A percentile compares a stretch with the other conserved stretches of the same genome.
Conservation (phyloP, 2,888 invertebrate genomes). For the Opisthograptis luteolata region DNA sequence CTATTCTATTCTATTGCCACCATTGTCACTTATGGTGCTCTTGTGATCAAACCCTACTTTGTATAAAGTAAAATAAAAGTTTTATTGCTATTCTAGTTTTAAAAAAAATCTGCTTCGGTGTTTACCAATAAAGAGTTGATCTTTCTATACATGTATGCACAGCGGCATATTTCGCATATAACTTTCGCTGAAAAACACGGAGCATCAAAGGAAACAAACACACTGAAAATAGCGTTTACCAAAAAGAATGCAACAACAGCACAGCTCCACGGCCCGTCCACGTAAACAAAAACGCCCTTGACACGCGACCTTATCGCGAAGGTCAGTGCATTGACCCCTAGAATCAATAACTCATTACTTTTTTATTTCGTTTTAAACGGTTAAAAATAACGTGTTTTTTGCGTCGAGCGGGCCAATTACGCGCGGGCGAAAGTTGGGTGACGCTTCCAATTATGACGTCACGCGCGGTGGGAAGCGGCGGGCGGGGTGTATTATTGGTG, state of each 20-base stretch:
- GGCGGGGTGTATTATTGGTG: conserved; percentile 35
- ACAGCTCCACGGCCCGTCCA: background rate
- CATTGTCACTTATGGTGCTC: too few species aligned
- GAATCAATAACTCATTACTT: conserved; percentile 73
- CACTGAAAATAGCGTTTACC: background rate
- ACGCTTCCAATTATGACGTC: conserved; percentile 58
- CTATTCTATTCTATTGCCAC: too few species aligned
- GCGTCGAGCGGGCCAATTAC: conserved; percentile 53
- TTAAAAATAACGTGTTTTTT: conserved; percentile 69
- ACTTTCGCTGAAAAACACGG: too few species aligned
- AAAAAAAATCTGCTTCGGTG: too few species aligned
- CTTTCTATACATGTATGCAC: too few species aligned
- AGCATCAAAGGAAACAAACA: too few species aligned
- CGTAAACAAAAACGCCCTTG: conserved; percentile 65
- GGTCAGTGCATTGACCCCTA: conserved; percentile 52
- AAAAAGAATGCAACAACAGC: conserved; percentile 40
- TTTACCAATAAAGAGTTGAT: too few species aligned
- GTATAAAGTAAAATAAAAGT: too few species aligned
- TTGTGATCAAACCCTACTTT: too few species aligned
- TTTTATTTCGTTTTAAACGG: conserved; percentile 68
- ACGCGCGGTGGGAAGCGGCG: conserved; percentile 28
- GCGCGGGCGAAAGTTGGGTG: conserved; percentile 47
- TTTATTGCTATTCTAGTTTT: too few species aligned
- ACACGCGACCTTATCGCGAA: conserved; percentile 51
- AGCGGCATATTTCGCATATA: too few species aligned